phyloP scores from a whole-genome alignment of 2,797 vertebrate species.

The Ataeniobius toweri region DNA sequence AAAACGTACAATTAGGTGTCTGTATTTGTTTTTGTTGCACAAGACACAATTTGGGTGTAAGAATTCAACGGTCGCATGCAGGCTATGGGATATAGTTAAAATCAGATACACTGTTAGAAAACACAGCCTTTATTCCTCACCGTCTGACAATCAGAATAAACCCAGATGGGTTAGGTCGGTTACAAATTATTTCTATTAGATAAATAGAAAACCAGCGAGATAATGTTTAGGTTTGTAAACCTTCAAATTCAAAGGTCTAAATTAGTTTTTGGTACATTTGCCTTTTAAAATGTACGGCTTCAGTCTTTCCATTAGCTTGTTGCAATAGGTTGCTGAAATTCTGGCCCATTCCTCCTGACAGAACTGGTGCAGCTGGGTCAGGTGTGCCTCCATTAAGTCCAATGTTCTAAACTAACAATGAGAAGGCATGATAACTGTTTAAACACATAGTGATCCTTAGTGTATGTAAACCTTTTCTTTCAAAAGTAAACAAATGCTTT shows the following conservation, averaged over 20 bases:
- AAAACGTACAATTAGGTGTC: background rate
- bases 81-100: background rate
- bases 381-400: background rate
- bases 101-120: background rate
- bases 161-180: background rate
- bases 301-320: too few relatives aligned
- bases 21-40: background rate
- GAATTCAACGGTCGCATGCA: background rate
- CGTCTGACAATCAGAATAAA: background rate
- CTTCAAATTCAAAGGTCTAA: too few relatives aligned
- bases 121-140: background rate
- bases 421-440: background rate
- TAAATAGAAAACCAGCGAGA: background rate
- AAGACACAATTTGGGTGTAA: background rate
- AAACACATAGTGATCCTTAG: background rate
- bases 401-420: background rate
- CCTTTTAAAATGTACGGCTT: background rate
- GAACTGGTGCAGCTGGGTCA: background rate
- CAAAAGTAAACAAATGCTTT: background rate
- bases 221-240: background rate
- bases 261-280: background rate
- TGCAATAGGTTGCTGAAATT: background rate
- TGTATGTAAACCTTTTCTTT: background rate
- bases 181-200: background rate
- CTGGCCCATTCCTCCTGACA: background rate